These are phyloP conservation scores for Pseudopipra pipra DNA, from an alignment of 2,113 vertebrate genomes.

Conservation along the genomic window DNA sequence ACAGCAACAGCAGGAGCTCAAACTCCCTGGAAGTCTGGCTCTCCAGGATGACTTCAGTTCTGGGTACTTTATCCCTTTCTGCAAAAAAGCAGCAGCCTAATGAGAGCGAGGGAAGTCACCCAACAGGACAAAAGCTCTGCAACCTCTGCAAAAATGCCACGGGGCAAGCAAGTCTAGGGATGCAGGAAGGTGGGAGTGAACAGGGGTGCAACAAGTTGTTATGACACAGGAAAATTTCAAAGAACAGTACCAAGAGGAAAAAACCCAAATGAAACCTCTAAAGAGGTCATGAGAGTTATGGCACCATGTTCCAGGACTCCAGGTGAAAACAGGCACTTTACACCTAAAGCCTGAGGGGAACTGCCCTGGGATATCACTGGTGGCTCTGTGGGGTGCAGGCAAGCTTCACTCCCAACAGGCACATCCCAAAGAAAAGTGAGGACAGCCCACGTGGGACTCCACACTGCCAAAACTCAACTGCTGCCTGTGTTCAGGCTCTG, in stretches of 20 bases:
- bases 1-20: not conserved
- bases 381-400: not conserved
- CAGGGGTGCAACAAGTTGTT: rapidly evolving
- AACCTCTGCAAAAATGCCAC: not conserved
- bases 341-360: not conserved
- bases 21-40: not conserved
- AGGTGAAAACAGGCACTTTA: not conserved
- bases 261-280: not conserved
- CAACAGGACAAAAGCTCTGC: not conserved
- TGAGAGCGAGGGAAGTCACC: not conserved
- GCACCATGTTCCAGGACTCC: not conserved
- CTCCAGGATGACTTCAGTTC: not conserved
- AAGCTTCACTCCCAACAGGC: not conserved
- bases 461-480: not conserved
- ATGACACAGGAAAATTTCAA: not conserved
- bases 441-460: not conserved
- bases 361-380: not conserved
- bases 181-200: not conserved
- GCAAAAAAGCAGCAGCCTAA: not conserved
- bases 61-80: not conserved
- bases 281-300: not conserved
- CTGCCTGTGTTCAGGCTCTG: not conserved
- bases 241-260: not conserved
- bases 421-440: not conserved
- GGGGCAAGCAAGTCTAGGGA: not conserved